phyloP scores from a whole-genome alignment of 2,113 vertebrate species.

The Cebus imitator region DNA sequence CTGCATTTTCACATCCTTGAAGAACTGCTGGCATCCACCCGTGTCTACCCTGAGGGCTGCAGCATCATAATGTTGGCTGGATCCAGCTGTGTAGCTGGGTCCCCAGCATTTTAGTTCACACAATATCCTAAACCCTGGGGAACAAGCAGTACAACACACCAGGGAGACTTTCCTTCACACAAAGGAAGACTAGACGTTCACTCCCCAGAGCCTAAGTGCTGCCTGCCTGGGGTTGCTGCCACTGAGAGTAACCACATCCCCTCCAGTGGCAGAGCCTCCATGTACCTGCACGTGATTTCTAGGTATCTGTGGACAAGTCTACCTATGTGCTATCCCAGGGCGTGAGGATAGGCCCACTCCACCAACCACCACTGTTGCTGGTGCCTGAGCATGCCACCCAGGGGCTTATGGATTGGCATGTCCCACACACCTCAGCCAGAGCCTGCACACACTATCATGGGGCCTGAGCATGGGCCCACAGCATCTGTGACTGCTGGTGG shows the following conservation, averaged over 20 bases:
- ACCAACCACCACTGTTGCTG: background rate
- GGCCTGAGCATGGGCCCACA: background rate
- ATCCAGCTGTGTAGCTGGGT: background rate
- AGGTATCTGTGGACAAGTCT: background rate
- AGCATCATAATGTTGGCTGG: background rate
- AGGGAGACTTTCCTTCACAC: background rate
- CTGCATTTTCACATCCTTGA: background rate
- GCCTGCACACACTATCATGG: background rate
- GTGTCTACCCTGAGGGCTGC: background rate
- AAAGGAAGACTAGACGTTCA: background rate
- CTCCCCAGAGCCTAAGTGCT: too few relatives aligned
- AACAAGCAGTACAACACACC: background rate
- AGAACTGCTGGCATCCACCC: background rate
- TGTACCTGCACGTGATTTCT: background rate
- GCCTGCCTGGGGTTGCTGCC: too few relatives aligned
- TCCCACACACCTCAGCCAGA: background rate
- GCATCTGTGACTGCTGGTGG: background rate
- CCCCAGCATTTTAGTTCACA: background rate
- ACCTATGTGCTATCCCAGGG: background rate
- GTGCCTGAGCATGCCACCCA: background rate
- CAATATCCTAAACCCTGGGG: background rate
- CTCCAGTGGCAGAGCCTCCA: background rate
- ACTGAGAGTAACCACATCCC: background rate
- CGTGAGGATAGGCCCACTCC: background rate
- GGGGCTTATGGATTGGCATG: background rate